Evolutionary conservation across 2,797 vertebrate genomes (phyloP).

Genomic region (Urocyon cinereoargenteus): DNA sequence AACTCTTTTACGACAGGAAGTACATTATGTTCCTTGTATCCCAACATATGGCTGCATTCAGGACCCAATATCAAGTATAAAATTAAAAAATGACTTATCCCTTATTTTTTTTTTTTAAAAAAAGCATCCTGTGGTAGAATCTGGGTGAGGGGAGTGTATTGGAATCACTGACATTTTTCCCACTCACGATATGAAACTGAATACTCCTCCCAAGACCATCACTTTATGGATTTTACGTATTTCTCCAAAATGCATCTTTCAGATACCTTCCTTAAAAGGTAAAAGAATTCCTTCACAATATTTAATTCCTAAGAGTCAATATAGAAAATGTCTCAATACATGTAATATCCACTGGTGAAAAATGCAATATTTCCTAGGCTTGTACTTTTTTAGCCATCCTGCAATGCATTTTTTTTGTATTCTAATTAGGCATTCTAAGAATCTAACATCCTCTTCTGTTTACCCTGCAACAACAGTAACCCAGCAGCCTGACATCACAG

Average conservation of each 20-base stretch:
- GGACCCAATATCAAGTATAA: background rate
- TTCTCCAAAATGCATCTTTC: background rate
- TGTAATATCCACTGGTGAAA: background rate
- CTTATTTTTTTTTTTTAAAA: background rate
- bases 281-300: background rate
- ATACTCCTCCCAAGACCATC: background rate
- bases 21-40: background rate
- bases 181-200: background rate
- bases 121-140: background rate
- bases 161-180: background rate
- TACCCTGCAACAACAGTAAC: background rate
- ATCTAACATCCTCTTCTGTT: background rate
- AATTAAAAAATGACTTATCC: background rate
- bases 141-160: background rate
- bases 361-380: background rate
- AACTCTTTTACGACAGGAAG: background rate
- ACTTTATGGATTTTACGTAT: background rate
- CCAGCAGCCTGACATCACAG: background rate
- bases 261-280: background rate
- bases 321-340: background rate
- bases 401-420: background rate
- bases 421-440: conserved; percentile 52
- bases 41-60: background rate
- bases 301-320: background rate
- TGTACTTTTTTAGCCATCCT: background rate